Evolutionary conservation across 2,888 invertebrate species (phyloP), one percentile per base, ranked within the genome.

Genomic region (Ornithoptera priamus): DNA sequence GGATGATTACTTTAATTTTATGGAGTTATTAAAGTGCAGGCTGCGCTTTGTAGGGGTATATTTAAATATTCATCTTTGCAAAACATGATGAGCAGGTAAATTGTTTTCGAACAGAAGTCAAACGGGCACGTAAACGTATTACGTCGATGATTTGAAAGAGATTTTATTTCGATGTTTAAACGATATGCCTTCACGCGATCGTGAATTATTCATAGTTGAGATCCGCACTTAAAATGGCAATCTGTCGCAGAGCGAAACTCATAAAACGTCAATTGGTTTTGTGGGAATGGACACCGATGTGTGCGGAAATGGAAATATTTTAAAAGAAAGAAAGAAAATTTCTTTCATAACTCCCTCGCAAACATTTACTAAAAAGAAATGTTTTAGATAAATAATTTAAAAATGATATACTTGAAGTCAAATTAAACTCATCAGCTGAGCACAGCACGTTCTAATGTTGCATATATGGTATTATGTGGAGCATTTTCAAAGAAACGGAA

Each of bases 221-320:
- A 82, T 82, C 83, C 85, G 80, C 83, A 84, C 85, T 87, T 84
- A 85, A 86, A 87, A 85, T 82, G 80, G 81, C 86, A 87, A 87
- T 87, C 86, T 86, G 84, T 85, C 81, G 80, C 74, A 71, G 78
- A 74, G 72, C 75, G 78, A 75, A 76, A 75, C 77, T 81, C 81
- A 81, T 85, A 83, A 85, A 85, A 84, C 74, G 77, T 71, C 77
- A 74, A 78, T 81, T 76, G 81, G 80, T 81, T 83, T 80, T 77
- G 76, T 76, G 50, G 59, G 36, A 70, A 70, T 56, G 66, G 70
- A 53, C 66, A 70, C 58, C 66, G 63, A 50, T 62, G 36, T 57
- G 42, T 46, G 18, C 39, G 20, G 61, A 67, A 67, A 59, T 67
- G 57, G 50, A 50, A 64, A 64, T 68, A 42, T 12, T 42, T 46